These are phyloP conservation scores for Propsilocerus akamusi DNA, from an alignment of 1,140 invertebrate genomes.

Conservation along the genomic window DNA sequence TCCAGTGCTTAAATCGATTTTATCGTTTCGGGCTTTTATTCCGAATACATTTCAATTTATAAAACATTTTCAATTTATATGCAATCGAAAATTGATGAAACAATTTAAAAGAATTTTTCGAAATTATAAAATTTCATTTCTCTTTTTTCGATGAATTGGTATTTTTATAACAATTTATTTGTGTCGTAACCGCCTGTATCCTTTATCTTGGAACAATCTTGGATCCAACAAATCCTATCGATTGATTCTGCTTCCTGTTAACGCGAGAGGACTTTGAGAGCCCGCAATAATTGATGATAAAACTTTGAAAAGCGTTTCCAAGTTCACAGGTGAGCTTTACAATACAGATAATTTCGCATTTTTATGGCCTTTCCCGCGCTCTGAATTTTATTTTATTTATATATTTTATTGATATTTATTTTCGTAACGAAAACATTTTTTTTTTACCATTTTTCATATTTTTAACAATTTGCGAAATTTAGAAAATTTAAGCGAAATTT, in stretches of 20 bases:
- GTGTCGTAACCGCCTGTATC: constrained; percentile 32
- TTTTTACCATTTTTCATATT: too few species aligned
- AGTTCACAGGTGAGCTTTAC: constrained; percentile 34
- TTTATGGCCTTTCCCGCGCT: not conserved
- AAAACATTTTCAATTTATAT: not conserved
- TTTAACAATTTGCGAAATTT: too few species aligned
- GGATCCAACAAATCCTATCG: constrained; percentile 57
- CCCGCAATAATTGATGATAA: constrained; percentile 60
- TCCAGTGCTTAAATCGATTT: not conserved
- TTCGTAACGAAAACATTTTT: too few species aligned
- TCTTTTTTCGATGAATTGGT: too few species aligned
- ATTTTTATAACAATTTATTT: too few species aligned
- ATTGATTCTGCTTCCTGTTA: constrained; percentile 59
- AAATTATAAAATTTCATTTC: not conserved
- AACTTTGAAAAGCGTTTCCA: constrained; percentile 61
- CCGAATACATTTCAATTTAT: not conserved
- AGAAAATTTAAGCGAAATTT: too few species aligned
- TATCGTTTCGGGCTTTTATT: not conserved
- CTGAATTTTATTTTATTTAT: too few species aligned
- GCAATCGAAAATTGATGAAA: too few species aligned
- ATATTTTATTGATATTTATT: too few species aligned
- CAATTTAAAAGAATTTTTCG: too few species aligned
- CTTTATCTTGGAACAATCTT: constrained; percentile 56
- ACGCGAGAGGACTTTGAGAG: constrained; percentile 69
- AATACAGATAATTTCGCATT: not conserved